These are phyloP conservation scores for Hemithea aestivaria DNA, from an alignment of 2,888 invertebrate genomes.

Conservation along the genomic window DNA sequence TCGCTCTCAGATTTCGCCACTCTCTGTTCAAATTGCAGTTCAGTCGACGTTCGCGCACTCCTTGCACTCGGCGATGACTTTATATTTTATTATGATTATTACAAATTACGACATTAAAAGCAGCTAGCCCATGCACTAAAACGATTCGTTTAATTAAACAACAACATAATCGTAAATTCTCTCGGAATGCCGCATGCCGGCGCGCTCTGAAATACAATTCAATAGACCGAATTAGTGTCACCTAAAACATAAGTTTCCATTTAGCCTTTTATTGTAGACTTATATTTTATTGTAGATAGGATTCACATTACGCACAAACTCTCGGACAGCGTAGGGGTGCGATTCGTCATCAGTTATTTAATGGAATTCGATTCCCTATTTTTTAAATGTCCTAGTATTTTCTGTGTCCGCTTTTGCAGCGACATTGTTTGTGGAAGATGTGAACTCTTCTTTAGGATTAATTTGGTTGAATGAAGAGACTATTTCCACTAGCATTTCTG, in stretches of 20 bases:
- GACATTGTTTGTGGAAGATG: too few relatives aligned
- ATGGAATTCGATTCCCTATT: too few relatives aligned
- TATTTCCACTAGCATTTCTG: slow-evolving; percentile 63
- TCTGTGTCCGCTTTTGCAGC: too few relatives aligned
- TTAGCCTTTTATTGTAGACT: too few relatives aligned
- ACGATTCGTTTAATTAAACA: slow-evolving; percentile 6
- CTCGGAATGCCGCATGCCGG: slow-evolving; percentile 6
- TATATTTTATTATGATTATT: too few relatives aligned
- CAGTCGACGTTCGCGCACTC: slow-evolving; percentile 45
- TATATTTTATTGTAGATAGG: too few relatives aligned
- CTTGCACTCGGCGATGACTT: slow-evolving; percentile 44
- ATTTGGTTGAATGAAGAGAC: slow-evolving; percentile 43
- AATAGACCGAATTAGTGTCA: slow-evolving; percentile 42
- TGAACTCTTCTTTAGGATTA: too few relatives aligned
- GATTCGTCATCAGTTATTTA: too few relatives aligned
- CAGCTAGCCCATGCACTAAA: slow-evolving; percentile 5
- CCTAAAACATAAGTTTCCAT: slow-evolving; percentile 60
- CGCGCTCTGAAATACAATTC: slow-evolving; percentile 13
- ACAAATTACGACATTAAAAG: slow-evolving; percentile 11
- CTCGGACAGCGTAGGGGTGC: too few relatives aligned
- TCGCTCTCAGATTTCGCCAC: slow-evolving; percentile 69
- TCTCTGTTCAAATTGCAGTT: slow-evolving; percentile 63
- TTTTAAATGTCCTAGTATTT: too few relatives aligned
- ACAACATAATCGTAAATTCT: slow-evolving; percentile 8
- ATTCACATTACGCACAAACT: too few relatives aligned